Percentiles rank a stretch among this genome's conserved stretches.
These are phyloP conservation scores for Ips typographus DNA, from an alignment of 1,140 invertebrate genomes.

Conservation along the genomic window DNA sequence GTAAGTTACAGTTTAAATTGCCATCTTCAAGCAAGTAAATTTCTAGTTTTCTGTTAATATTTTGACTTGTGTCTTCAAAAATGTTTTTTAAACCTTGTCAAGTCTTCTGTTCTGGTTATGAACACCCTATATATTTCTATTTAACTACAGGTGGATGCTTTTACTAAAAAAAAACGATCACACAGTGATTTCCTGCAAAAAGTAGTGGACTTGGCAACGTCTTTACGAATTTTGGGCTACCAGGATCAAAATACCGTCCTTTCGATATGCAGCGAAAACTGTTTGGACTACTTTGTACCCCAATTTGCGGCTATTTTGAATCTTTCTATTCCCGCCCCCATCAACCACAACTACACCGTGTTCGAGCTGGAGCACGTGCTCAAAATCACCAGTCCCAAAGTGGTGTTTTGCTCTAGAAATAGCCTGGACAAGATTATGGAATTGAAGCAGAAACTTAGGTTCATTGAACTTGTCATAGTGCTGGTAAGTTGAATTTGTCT, in stretches of 20 bases:
- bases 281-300: slow-evolving; percentile 55
- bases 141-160: slow-evolving; percentile 33
- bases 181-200: slow-evolving; percentile 30
- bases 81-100: too few species aligned
- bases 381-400: slow-evolving; percentile 56
- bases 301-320: slow-evolving; percentile 55
- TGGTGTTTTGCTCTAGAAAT: slow-evolving; percentile 51
- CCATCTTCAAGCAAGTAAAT: too few species aligned
- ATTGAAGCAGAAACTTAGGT: not conserved
- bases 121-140: too few species aligned
- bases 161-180: slow-evolving; percentile 22
- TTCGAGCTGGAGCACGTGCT: slow-evolving; percentile 56
- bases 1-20: too few species aligned
- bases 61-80: too few species aligned
- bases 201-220: slow-evolving; percentile 33
- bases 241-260: slow-evolving; percentile 50
- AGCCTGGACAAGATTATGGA: not conserved
- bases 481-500: too few species aligned
- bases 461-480: too few species aligned
- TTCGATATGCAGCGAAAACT: slow-evolving; percentile 60
- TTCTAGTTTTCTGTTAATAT: too few species aligned
- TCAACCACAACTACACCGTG: slow-evolving; percentile 61
- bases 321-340: slow-evolving; percentile 57
- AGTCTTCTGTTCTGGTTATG: too few species aligned
- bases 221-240: slow-evolving; percentile 28